phyloP scores from a whole-genome alignment of 2,888 invertebrate genomes.

The Apeira syringaria region DNA sequence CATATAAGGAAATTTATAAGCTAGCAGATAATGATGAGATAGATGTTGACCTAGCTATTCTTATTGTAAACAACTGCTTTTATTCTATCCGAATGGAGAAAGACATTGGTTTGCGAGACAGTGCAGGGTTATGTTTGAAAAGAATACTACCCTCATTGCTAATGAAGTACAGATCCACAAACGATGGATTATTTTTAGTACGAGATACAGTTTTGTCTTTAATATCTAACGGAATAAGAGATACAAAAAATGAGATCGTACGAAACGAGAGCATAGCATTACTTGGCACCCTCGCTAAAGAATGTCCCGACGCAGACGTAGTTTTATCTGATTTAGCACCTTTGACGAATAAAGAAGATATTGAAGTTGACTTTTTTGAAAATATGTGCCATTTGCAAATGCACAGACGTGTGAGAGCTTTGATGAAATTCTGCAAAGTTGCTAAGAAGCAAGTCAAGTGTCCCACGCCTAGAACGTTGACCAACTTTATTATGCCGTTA shows the following conservation, averaged over 20 bases:
- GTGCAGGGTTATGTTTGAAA: slow-evolving; percentile 89
- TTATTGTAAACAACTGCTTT: slow-evolving; percentile 92
- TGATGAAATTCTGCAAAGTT: slow-evolving; percentile 88
- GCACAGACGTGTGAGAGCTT: slow-evolving; percentile 92
- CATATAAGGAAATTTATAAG: slow-evolving; percentile 87
- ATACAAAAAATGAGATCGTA: slow-evolving; percentile 87
- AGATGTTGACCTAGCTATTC: slow-evolving; percentile 86
- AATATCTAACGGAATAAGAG: slow-evolving; percentile 88
- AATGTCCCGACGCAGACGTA: slow-evolving; percentile 88
- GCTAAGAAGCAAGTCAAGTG: slow-evolving; percentile 84
- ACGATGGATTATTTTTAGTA: slow-evolving; percentile 87
- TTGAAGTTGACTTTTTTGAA: slow-evolving; percentile 97
- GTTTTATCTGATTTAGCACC: slow-evolving; percentile 88
- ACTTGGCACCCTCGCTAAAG: slow-evolving; percentile 89
- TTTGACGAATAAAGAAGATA: slow-evolving; percentile 87
- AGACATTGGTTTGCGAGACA: slow-evolving; percentile 93
- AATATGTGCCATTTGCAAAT: slow-evolving; percentile 95
- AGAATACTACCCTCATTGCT: slow-evolving; percentile 86
- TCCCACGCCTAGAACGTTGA: slow-evolving; percentile 88
- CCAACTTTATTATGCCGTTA: slow-evolving; percentile 93
- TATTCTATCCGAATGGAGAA: slow-evolving; percentile 90
- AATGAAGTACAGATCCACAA: slow-evolving; percentile 75
- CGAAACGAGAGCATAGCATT: slow-evolving; percentile 91
- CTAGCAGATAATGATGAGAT: slow-evolving; percentile 76
- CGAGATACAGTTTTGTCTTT: slow-evolving; percentile 89